Conservation (phyloP, 2,797 vertebrate genomes). For the Champsocephalus esox region DNA sequence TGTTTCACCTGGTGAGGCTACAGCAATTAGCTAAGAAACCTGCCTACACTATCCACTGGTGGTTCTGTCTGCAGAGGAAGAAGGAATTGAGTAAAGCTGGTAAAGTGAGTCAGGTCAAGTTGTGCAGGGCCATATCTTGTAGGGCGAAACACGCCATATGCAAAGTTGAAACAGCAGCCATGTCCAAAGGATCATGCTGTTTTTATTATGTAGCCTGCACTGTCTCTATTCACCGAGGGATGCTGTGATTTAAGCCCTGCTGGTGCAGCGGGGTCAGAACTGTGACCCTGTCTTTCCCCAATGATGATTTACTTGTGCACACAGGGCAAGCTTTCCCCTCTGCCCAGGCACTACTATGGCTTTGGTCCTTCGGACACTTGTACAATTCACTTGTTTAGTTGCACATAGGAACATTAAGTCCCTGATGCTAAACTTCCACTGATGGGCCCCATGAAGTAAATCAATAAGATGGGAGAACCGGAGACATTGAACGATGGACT, state of each 20-base stretch:
- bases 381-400: slow-evolving; percentile 63
- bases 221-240: slow-evolving; percentile 67
- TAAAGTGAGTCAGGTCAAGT: too few relatives aligned
- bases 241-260: slow-evolving; percentile 74
- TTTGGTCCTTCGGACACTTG: slow-evolving; percentile 59
- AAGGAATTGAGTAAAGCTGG: too few relatives aligned
- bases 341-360: slow-evolving; percentile 36
- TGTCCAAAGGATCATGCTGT: slow-evolving; percentile 55
- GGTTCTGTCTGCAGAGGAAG: too few relatives aligned
- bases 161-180: slow-evolving; percentile 27
- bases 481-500: slow-evolving; percentile 50
- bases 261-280: slow-evolving; percentile 65
- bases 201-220: slow-evolving; percentile 67
- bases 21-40: too few relatives aligned
- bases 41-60: too few relatives aligned
- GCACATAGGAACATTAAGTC: slow-evolving; percentile 55
- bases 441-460: slow-evolving; percentile 60
- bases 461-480: slow-evolving; percentile 57
- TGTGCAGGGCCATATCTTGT: too few relatives aligned
- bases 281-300: slow-evolving; percentile 60
- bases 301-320: slow-evolving; percentile 69
- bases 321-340: slow-evolving; percentile 65
- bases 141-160: not conserved
- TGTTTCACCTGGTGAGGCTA: too few relatives aligned
- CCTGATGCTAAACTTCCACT: slow-evolving; percentile 45